phyloP scores from a whole-genome alignment of 37 sponge, comb jelly and placozoan genomes.

The Theonella swinhoei region DNA sequence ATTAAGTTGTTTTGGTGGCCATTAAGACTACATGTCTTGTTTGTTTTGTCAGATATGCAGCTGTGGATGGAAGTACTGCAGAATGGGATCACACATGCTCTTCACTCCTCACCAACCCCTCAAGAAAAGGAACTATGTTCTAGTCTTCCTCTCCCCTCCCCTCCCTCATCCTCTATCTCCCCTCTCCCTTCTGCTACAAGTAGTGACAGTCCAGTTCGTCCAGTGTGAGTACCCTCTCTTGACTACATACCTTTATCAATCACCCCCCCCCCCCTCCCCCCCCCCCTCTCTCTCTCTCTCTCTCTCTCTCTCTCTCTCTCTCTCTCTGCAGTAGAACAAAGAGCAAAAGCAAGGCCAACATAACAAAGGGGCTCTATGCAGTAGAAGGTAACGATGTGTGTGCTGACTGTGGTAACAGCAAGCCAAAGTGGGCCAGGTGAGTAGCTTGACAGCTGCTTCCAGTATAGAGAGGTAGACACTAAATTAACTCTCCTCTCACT shows the following conservation, averaged over 20 bases:
- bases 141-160: background rate
- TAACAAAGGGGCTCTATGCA: conserved; percentile 67
- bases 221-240: no score
- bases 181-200: no score
- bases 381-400: conserved; percentile 82
- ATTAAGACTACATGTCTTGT: background rate
- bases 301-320: background rate
- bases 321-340: conserved; percentile 9
- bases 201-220: no score
- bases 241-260: background rate
- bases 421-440: conserved; percentile 95
- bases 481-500: no score
- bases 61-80: conserved; percentile 51
- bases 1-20: no score
- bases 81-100: conserved; percentile 48
- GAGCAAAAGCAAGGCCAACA: conserved; percentile 9
- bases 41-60: conserved; percentile 40
- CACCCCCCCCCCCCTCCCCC: background rate
- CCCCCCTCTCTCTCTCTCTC: background rate
- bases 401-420: conserved; percentile 76
- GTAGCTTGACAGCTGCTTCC: background rate
- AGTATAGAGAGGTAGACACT: background rate
- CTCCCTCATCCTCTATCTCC: background rate
- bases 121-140: background rate
- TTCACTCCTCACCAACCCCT: conserved; percentile 10